Evolutionary conservation across 2,113 vertebrate species (phyloP), one percentile per base, ranked within the genome.

Genomic region (Sebastes fasciatus): DNA sequence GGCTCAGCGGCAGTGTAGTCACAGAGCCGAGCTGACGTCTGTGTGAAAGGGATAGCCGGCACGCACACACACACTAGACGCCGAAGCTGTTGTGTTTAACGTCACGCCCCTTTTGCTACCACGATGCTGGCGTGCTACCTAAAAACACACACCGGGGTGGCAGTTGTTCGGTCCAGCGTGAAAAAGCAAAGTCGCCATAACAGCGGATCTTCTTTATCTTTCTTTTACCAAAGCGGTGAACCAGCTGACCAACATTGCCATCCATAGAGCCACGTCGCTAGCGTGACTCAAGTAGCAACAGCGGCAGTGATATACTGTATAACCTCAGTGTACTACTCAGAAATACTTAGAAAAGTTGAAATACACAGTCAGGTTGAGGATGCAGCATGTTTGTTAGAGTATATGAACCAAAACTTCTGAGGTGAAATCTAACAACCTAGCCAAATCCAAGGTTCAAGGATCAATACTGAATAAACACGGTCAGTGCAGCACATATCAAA

Each of bases 391-490:
- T 81, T 60, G 11, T 43, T 1, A 55, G 1, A 63, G 45, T 8
- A n/a, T 1, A 49, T 48, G 2, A 79, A 51, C 60, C 26, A n/a
- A 16, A 23, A 16, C 5, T 21, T 54, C 72, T 66, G 11, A 43
- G 48, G 81, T 57, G 55, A 76, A 85, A 77, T 82, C 40, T 7
- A 51, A 51, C 40, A 23, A 16, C 23, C 6, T 16, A 45, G 14
- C 11, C 26, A 54, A 62, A 68, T 6, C 21, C 26, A 8, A 63
- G 34, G 55, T 46, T 46, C 73, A 76, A 52, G 19, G 64, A 65
- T 68, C 58, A 46, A 14, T 83, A 54, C 1, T 67, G 43, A 40
- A 76, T 64, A 61, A 73, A 72, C 45, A 17, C 1, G 3, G 45
- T 65, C 66, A 49, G 6, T 34, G 45, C 26, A 21, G 16, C 23